Evolutionary conservation across 2,113 vertebrate species (phyloP).

Genomic region (Nannobrachium achirus): DNA sequence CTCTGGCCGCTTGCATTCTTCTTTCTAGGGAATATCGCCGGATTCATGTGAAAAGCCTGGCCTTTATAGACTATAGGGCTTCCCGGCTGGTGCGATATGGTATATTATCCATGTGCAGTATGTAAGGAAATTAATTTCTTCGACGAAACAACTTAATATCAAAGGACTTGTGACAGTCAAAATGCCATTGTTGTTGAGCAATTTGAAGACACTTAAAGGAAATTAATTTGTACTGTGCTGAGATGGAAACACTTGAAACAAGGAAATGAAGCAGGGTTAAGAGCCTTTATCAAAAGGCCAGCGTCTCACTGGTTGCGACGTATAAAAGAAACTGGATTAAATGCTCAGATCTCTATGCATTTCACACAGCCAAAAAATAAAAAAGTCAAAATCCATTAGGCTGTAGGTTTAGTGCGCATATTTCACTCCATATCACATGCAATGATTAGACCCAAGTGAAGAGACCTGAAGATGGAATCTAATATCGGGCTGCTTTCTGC

Average conservation of each 20-base stretch:
- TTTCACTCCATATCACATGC: conserved; percentile 36
- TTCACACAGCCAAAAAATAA: conserved; percentile 9
- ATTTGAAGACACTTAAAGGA: conserved; percentile 41
- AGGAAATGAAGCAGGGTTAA: conserved; percentile 50
- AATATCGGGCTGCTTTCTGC: conserved; percentile 49
- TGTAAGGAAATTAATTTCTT: conserved; percentile 54
- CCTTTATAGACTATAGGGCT: conserved; percentile 64
- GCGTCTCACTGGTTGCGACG: conserved; percentile 48
- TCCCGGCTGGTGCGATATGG: conserved; percentile 55
- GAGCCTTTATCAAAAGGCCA: conserved; percentile 57
- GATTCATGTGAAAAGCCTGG: conserved; percentile 70
- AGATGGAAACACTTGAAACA: conserved; percentile 50
- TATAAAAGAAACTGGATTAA: conserved; percentile 65
- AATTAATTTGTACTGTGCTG: conserved; percentile 47
- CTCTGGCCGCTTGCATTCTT: conserved; percentile 63
- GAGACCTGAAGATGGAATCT: conserved; percentile 42
- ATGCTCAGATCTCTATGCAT: conserved; percentile 51
- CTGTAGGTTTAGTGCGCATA: conserved; percentile 43
- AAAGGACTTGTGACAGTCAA: conserved; percentile 59
- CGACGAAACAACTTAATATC: conserved; percentile 50
- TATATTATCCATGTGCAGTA: conserved; percentile 23
- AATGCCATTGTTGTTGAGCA: conserved; percentile 51
- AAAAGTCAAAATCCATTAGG: conserved; percentile 47
- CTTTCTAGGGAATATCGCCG: conserved; percentile 75
- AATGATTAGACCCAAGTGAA: conserved; percentile 35